phyloP scores from a whole-genome alignment of 2,888 invertebrate genomes.

The Acrobasis consociella region DNA sequence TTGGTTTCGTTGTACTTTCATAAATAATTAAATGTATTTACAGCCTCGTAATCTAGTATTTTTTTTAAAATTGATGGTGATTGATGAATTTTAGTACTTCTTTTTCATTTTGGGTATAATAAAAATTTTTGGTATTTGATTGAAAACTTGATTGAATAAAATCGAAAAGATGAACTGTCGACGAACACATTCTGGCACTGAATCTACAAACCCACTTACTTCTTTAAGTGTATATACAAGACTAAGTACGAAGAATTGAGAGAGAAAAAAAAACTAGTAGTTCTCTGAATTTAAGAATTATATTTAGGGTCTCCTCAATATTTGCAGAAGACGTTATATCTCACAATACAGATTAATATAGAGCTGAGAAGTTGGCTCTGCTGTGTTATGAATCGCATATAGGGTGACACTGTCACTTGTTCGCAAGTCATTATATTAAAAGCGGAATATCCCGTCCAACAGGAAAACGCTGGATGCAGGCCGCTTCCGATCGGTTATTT shows the following conservation, averaged over 20 bases:
- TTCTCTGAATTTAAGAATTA: too few relatives aligned
- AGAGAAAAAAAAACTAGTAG: too few relatives aligned
- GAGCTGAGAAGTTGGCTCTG: neutral
- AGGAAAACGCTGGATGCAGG: too few relatives aligned
- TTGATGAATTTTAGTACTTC: neutral
- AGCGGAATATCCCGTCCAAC: neutral
- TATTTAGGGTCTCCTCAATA: too few relatives aligned
- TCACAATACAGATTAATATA: too few relatives aligned
- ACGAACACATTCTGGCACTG: neutral
- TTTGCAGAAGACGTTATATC: too few relatives aligned
- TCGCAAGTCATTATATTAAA: neutral
- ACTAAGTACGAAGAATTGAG: too few relatives aligned
- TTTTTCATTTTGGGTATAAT: neutral
- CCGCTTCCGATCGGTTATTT: too few relatives aligned
- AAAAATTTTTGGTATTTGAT: neutral
- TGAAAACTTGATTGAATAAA: neutral
- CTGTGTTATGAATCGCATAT: constrained; percentile 9
- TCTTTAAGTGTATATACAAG: neutral
- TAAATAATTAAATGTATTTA: neutral
- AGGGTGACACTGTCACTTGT: too few relatives aligned
- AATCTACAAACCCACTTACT: neutral
- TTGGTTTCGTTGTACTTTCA: too few relatives aligned
- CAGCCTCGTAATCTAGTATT: neutral
- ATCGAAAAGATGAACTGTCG: neutral
- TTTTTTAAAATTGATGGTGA: neutral